Conservation (phyloP, 2,888 invertebrate species). For the Agriotes lineatus region DNA sequence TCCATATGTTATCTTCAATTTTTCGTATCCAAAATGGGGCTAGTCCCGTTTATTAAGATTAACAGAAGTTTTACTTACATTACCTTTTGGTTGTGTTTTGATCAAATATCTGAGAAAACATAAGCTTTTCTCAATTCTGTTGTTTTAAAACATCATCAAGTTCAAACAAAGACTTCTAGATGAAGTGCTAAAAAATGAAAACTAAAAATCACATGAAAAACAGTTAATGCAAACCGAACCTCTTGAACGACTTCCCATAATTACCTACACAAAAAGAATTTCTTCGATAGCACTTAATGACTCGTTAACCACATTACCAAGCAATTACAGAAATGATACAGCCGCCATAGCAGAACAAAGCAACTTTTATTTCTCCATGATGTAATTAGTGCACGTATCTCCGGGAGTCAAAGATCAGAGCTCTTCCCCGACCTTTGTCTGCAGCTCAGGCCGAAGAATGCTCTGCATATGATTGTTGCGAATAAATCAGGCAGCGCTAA, state of each 20-base stretch:
- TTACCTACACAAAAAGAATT: neutral
- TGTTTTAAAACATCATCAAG: too few species aligned
- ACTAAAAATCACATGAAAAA: too few species aligned
- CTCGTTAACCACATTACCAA: neutral
- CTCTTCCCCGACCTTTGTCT: constrained; percentile 19
- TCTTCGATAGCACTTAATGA: neutral
- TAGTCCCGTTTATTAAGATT: too few species aligned
- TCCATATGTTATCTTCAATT: too few species aligned
- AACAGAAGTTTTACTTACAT: too few species aligned
- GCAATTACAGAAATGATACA: neutral
- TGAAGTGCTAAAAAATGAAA: too few species aligned
- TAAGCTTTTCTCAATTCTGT: too few species aligned
- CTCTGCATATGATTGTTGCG: constrained; percentile 16
- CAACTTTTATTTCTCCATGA: neutral
- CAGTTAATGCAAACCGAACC: too few species aligned
- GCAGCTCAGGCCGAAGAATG: constrained; percentile 6
- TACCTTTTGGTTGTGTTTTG: too few species aligned
- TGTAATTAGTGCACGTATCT: neutral
- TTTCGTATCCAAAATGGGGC: too few species aligned
- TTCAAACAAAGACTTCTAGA: too few species aligned
- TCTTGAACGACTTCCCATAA: neutral
- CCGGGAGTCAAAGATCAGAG: neutral
- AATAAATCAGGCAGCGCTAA: constrained; percentile 13
- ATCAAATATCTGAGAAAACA: too few species aligned
- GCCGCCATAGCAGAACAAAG: neutral